phyloP scores from a whole-genome alignment of 2,797 vertebrate genomes.

The Rhinichthys osculus region DNA sequence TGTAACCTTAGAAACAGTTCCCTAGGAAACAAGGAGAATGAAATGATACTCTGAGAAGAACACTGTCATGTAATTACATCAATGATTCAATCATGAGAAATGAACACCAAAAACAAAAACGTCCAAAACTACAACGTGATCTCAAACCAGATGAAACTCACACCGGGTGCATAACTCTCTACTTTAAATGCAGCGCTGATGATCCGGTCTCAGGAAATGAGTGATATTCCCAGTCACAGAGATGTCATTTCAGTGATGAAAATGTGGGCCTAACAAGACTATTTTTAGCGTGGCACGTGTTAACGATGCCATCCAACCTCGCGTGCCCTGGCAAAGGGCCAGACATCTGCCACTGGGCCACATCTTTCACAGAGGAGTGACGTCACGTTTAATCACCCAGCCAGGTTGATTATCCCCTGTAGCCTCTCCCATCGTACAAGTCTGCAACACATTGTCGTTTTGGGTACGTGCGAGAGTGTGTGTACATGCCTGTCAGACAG shows the following conservation, averaged over 20 bases:
- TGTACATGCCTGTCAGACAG: conserved; percentile 38
- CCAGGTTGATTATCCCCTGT: conserved; percentile 53
- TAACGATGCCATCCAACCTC: conserved; percentile 50
- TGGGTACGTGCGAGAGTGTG: neutral
- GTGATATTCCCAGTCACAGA: conserved; percentile 52
- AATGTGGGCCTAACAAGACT: conserved; percentile 48
- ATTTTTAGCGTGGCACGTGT: conserved; percentile 60
- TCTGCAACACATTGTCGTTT: conserved; percentile 49
- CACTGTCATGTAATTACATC: conserved; percentile 30
- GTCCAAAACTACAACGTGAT: neutral
- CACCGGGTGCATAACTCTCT: conserved; percentile 36
- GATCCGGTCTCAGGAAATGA: conserved; percentile 37
- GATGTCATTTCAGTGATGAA: conserved; percentile 60
- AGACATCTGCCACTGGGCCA: conserved; percentile 58
- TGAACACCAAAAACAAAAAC: neutral
- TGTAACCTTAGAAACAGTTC: conserved; percentile 71
- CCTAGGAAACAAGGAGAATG: conserved; percentile 67
- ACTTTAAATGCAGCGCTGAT: conserved; percentile 52
- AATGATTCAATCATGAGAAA: conserved; percentile 10
- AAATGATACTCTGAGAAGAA: conserved; percentile 12
- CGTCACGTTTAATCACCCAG: conserved; percentile 59
- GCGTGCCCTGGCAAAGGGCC: conserved; percentile 42
- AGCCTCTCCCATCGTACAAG: conserved; percentile 29
- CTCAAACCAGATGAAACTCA: conserved; percentile 40
- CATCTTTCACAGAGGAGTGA: conserved; percentile 58